phyloP scores from a whole-genome alignment of 2,113 vertebrate genomes.

The Carettochelys insculpta region DNA sequence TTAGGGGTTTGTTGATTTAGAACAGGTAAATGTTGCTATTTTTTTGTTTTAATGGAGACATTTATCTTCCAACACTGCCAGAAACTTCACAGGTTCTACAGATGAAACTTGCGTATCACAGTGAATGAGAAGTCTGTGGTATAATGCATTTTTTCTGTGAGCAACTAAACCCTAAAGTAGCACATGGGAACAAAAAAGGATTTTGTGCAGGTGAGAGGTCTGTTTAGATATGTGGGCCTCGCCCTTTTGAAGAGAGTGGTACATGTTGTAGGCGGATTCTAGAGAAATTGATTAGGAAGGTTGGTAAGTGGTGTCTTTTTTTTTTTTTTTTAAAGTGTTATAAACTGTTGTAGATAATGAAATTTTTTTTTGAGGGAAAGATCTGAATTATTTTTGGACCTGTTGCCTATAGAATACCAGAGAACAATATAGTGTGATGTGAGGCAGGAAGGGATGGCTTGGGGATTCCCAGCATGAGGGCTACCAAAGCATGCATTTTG shows the following conservation, averaged over 20 bases:
- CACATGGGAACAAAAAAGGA: background rate
- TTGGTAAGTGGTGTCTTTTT: background rate
- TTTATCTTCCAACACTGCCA: background rate
- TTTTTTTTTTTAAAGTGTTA: background rate
- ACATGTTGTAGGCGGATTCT: background rate
- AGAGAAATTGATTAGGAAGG: conserved; percentile 46
- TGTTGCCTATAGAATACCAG: background rate
- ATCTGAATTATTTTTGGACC: fast-evolving
- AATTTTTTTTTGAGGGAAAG: background rate
- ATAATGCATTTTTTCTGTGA: background rate
- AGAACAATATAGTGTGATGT: fast-evolving
- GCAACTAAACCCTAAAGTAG: background rate
- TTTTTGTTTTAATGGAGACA: background rate
- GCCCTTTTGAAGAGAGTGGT: background rate
- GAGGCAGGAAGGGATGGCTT: background rate
- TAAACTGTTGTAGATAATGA: background rate
- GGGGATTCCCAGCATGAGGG: background rate
- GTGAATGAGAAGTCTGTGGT: background rate
- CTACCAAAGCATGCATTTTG: fast-evolving
- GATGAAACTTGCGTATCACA: background rate
- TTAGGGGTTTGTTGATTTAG: background rate
- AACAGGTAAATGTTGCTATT: background rate
- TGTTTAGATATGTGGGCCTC: background rate
- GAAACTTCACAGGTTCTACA: background rate
- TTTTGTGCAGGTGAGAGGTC: background rate